Percentiles rank a stretch among this genome's conserved stretches.
phyloP scores from a whole-genome alignment of 1,140 invertebrate genomes.

The Drosophila bocki region DNA sequence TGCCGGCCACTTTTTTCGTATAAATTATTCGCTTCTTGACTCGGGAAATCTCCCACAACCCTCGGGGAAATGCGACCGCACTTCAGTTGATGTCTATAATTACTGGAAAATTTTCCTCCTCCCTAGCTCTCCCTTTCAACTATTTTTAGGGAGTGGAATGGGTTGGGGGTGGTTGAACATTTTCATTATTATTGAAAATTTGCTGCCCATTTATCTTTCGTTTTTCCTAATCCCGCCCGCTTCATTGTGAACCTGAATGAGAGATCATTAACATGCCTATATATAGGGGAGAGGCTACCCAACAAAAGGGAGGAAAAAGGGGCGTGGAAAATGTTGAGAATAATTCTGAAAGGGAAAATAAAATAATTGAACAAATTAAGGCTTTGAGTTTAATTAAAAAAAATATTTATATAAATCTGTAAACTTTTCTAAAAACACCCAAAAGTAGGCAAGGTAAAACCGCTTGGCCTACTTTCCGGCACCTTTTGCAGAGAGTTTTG shows the following conservation, averaged over 20 bases:
- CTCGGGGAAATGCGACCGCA: conserved; percentile 18
- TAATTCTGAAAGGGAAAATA: not conserved
- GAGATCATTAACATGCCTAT: conserved; percentile 27
- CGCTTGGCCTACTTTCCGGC: not conserved
- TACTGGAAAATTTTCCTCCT: conserved; percentile 10
- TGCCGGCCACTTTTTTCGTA: conserved; percentile 13
- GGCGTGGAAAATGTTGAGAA: not conserved
- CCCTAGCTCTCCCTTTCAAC: not conserved
- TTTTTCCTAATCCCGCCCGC: conserved; percentile 9
- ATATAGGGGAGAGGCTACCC: conserved; percentile 12
- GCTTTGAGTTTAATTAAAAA: not conserved
- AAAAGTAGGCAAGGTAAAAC: not conserved
- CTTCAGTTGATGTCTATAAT: conserved; percentile 45
- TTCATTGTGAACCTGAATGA: conserved; percentile 13
- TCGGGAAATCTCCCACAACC: conserved; percentile 40
- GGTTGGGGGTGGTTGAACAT: not conserved
- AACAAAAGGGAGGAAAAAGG: not conserved
- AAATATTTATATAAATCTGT: not conserved
- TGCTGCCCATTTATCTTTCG: conserved; percentile 38
- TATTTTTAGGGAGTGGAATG: conserved; percentile 6
- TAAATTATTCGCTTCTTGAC: conserved; percentile 57
- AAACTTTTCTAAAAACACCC: not conserved
- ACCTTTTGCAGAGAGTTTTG: not conserved
- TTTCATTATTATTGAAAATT: conserved; percentile 49
- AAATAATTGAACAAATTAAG: conserved; percentile 8